Evolutionary conservation across 2,113 vertebrate genomes (phyloP), one percentile per base, ranked within the genome.

Genomic region (Tetraodon nigroviridis): DNA sequence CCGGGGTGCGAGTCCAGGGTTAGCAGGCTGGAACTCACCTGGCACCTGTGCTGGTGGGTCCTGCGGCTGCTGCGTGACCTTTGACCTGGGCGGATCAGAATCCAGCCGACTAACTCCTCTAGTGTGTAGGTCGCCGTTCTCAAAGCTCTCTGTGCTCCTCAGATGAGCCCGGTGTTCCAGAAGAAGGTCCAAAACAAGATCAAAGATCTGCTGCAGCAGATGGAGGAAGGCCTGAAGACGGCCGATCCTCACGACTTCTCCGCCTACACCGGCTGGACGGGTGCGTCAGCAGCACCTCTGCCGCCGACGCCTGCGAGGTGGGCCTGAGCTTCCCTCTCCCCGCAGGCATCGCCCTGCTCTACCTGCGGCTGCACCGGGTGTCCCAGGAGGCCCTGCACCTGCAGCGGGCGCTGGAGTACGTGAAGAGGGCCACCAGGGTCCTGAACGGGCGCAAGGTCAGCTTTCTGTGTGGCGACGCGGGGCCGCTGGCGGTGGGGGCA

Each of bases 221-320:
- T 98, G 96, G 96, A 99, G 61, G 97, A 99, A 76, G 97, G 96
- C 12, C 84, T 99, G 60, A 98, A 95, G 85, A 99, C 95, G 0
- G 94, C 95, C 1, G 96, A 99, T 63, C 97, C 97, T 0, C 95
- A 99, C 7, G 96, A 99, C 59, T 96, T 93, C 81, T 98, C 95
- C 64, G 82, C 93, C 0, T 99, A 98, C 66, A 99, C 97, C 0
- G 96, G 97, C 20, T 99, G 95, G 94, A 94, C 94, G 84, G 96
- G 96, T 97, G 52, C 83, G 90, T 61, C 0, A 6, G 2, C 3
- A 16, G 6, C 0, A 10, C 37, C 5, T 19, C 3, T 40, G 1
- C 22, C 45, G 11, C 49, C 7, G 18, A 4, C 3, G 12, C 0
- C 10, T 48, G 14, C 14, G 17, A 1, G 10, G 18, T 5, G 3